These are phyloP conservation scores for Cotesia glomerata DNA, from an alignment of 1,140 invertebrate species.

Conservation along the genomic window DNA sequence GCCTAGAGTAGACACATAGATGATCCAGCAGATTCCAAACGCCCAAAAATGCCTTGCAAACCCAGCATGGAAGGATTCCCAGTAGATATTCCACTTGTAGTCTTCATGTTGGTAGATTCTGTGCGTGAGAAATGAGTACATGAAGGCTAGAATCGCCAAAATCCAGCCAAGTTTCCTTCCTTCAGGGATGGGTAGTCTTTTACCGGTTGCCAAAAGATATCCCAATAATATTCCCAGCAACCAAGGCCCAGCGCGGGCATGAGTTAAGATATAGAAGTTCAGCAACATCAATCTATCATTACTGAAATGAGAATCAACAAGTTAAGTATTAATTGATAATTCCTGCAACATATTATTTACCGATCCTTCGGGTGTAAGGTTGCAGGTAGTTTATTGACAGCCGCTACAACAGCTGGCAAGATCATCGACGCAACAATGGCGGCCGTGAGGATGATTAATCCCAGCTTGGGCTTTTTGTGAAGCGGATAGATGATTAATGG, in stretches of 20 bases:
- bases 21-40: conserved; percentile 25
- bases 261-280: conserved; percentile 45
- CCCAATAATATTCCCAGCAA: conserved; percentile 67
- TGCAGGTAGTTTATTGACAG: conserved; percentile 22
- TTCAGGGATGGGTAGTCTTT: not conserved
- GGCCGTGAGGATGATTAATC: conserved; percentile 28
- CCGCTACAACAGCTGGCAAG: conserved; percentile 17
- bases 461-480: conserved; percentile 36
- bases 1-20: conserved; percentile 12
- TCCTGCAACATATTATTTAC: not conserved
- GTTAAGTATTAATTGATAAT: not conserved
- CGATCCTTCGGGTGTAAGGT: conserved; percentile 5
- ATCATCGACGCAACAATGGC: conserved; percentile 26
- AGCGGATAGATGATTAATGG: conserved; percentile 53
- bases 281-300: not conserved
- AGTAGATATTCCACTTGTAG: conserved; percentile 19
- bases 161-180: conserved; percentile 12
- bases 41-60: conserved; percentile 13
- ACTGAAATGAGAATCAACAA: not conserved
- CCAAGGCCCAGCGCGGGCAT: conserved; percentile 64
- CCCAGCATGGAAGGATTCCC: conserved; percentile 21
- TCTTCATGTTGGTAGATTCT: conserved; percentile 19
- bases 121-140: conserved; percentile 1
- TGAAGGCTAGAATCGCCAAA: conserved; percentile 5
- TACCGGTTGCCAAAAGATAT: conserved; percentile 45